Base-by-base conservation (phyloP, 2,797 vertebrate species). In the Staurois parvus region DNA sequence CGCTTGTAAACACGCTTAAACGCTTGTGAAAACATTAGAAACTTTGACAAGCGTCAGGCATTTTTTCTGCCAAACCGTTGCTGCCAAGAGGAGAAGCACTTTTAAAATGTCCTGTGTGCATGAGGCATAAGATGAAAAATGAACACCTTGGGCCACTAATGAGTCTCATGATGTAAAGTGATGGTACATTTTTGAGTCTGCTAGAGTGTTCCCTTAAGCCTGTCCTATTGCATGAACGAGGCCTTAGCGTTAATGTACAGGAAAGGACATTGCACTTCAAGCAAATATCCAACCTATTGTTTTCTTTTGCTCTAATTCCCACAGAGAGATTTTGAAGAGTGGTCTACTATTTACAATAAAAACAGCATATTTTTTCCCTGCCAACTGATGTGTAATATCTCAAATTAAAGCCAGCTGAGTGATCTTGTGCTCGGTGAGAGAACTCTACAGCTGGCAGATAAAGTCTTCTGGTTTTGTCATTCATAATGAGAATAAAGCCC, bases 251-350 rank as follows among this genome's bases (percentile, higher is more conserved):
- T 72, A 72, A 62, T 81, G 7, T 13, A 59, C 56, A 37, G 30
- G 34, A 40, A 69, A 13, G 29, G 37, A 81, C 30, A 34, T 52
- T 59, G 45, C 48, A 72, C 68, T 48, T 80, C 45, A 29, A 80
- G 45, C 24, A 79, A 68, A 74, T 75, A 88, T 87, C 34, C 42
- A 68, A 56, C 81, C 37, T 76, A 37, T 66, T 93, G 86, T 89
- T 93, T 92, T 91, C 91, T 87, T 89, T 91, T 89, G 83, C 87
- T 83, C 88, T 89, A 92, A 90, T 93, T 90, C 83, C 82, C 72
- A 67, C 75, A 77, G 40, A 59, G 73, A 76, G 59, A 69, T 84
- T 75, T 76, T 67, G 52, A 29, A 69, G 69, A 17, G 72, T 64
- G n/a, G 19, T 68, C 81, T 64, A 69, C 82, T 76, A 84, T 84